Base-by-base conservation (phyloP, 2,797 vertebrate species). In the Enteromius afrohamiltoni region DNA sequence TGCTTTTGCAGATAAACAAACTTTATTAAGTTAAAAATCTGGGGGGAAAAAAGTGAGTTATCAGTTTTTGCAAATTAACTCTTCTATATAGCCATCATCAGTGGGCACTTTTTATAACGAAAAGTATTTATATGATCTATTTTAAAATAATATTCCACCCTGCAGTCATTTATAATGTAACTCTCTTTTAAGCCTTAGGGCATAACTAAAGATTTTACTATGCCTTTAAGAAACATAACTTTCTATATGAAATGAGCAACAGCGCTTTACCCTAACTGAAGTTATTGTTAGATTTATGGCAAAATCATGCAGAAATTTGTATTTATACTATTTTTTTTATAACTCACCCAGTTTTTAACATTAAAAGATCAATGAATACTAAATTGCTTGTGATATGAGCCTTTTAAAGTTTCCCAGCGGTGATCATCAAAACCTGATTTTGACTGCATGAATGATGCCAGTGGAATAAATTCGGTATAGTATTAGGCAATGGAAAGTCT, bases 401-500 rank as follows among this genome's bases (percentile, higher is more conserved):
- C 40, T 47, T 64, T 77, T 19, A 78, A 49, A 49, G 17, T 31
- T 47, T 78, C 17, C 60, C 76, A 65, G 7, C 3, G 23, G 42
- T 65, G 58, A 78, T 65, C 40, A 64, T 62, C 23, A 62, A 58
- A 62, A 26, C 40, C 60, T 78, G 60, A 65, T 65, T 76, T 53
- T 13, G 34, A 83, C 45, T 40, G 16, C 34, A 55, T 21, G 55
- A 75, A 53, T 83, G 64, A 83, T 55, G 17, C 70, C 80, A 68
- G 68, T 75, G 60, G 47, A 82, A 82, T 51, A 76, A 42, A 55
- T 73, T 73, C 21, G 40, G 80, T 29, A 29, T 19, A 37, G 58
- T 31, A 83, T 77, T 45, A 77, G 64, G 73, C 81, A 77, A 83
- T 83, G 73, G 73, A 77, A 82, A 83, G 47, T 58, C 16, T 82